These are phyloP conservation scores for Julus scandinavius DNA, from an alignment of 2,888 invertebrate species.

Conservation along the genomic window DNA sequence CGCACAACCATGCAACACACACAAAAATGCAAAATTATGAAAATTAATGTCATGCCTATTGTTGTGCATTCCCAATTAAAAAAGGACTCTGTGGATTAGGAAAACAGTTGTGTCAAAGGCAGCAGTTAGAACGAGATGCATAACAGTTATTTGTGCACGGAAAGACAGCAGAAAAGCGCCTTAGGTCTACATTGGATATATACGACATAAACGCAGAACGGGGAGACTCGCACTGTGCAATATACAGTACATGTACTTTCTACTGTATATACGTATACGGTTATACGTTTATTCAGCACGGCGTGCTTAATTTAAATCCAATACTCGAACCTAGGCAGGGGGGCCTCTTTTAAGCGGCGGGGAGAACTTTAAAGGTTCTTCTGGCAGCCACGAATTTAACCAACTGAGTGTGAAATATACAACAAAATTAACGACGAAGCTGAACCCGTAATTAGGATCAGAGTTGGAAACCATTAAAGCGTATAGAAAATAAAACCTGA, in stretches of 20 bases:
- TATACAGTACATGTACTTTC: neutral
- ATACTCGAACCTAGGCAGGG: neutral
- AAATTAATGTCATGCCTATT: neutral
- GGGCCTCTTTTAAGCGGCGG: conserved; percentile 20
- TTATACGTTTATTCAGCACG: neutral
- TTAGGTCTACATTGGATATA: too few relatives aligned
- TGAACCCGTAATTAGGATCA: conserved; percentile 51
- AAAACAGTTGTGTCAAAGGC: conserved; percentile 39
- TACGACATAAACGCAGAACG: neutral
- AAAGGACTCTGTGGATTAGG: neutral
- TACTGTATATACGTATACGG: neutral
- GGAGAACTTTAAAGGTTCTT: conserved; percentile 42
- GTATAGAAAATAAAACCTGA: conserved; percentile 38
- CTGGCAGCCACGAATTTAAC: conserved; percentile 42
- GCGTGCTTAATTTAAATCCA: conserved; percentile 51
- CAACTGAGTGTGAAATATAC: conserved; percentile 42
- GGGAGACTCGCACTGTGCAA: neutral
- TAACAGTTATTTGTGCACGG: conserved; percentile 34
- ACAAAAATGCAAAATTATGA: neutral
- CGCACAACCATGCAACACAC: neutral
- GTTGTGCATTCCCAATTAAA: neutral
- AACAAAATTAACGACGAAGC: conserved; percentile 42
- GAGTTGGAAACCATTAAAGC: conserved; percentile 52
- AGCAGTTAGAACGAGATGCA: conserved; percentile 1
- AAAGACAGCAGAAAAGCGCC: conserved; percentile 29